Conservation (phyloP, 35 echinoderm and acorn worm genomes). For the Heliocidaris tuberculata region DNA sequence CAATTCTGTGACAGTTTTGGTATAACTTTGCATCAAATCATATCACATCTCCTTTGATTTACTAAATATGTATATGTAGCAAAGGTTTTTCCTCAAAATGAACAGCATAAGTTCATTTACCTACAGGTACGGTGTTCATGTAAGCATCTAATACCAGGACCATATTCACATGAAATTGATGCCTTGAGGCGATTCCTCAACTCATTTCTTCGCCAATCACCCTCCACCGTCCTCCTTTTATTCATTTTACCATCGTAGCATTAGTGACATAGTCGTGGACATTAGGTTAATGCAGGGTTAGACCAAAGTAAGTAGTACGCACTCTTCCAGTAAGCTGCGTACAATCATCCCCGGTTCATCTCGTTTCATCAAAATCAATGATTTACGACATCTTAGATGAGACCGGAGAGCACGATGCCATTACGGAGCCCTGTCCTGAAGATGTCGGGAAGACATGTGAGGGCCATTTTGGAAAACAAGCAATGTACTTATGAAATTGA, state of each 20-base stretch:
- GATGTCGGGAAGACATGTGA: constrained; percentile 1
- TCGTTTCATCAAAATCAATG: constrained; percentile 27
- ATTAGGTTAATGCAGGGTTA: constrained; percentile 34
- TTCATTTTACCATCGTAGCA: not conserved
- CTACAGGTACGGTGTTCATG: not conserved
- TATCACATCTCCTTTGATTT: not conserved
- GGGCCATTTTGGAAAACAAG: constrained; percentile 37
- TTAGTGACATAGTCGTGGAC: constrained; percentile 19
- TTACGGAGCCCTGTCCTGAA: not conserved
- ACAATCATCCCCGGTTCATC: constrained; percentile 33
- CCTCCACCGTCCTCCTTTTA: not conserved
- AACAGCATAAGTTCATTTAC: not conserved
- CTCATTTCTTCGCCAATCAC: constrained; percentile 26
- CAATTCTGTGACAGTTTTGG: not conserved
- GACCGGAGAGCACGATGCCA: not conserved
- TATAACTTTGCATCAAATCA: not conserved
- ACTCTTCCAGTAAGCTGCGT: not conserved
- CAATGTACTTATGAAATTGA: constrained; percentile 44
- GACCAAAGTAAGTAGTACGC: not conserved
- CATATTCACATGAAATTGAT: not conserved
- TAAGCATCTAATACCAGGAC: not conserved
- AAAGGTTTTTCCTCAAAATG: not conserved
- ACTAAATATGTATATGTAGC: not conserved
- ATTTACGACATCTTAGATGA: constrained; percentile 20
- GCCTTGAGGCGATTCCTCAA: not conserved